Evolutionary conservation across 2,797 vertebrate species (phyloP), one percentile per base, ranked within the genome.

Genomic region (Parambassis ranga): DNA sequence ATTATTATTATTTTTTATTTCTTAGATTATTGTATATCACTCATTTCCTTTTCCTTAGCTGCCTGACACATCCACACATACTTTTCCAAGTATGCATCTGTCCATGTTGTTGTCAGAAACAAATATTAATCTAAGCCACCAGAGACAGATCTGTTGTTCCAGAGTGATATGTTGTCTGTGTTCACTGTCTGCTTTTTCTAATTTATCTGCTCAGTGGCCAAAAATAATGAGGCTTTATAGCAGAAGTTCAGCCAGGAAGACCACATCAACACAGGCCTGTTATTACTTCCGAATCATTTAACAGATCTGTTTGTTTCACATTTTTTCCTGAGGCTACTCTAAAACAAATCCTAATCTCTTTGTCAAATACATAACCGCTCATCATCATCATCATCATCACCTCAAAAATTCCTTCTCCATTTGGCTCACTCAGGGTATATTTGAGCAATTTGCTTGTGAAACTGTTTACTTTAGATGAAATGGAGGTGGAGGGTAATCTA

Each of bases 161-260:
- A 16, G 36, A 50, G 9, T 15, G 16, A 61, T 33, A 24, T 65
- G 42, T 36, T 56, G 24, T 16, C 42, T 23, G 15, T 51, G 24
- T 59, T 16, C 16, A 50, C 50, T 19, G 27, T 27, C 26, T 18
- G 16, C 39, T 48, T 64, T 69, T 74, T 65, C 35, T 70, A 49
- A 68, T 71, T 32, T 52, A 46, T 72, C 62, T 73, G 47, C 47
- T 71, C 41, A 57, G 35, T 59, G 55, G 24, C 47, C 30, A 60
- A 59, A 20, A 35, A 18, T 48, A 69, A 49, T 60, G 10, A 70
- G 28, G 35, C 19, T 67, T 49, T 63, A 47, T 7, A 55, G 35
- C 22, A 47, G 52, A 63, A 48, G 56, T 63, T 63, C 10, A 62
- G 43, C 22, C 22, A 39, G 22, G 37, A 46, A 66, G 42, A 43